These are phyloP conservation scores for Eidolon helvum DNA, from an alignment of 2,113 vertebrate species.

Conservation along the genomic window DNA sequence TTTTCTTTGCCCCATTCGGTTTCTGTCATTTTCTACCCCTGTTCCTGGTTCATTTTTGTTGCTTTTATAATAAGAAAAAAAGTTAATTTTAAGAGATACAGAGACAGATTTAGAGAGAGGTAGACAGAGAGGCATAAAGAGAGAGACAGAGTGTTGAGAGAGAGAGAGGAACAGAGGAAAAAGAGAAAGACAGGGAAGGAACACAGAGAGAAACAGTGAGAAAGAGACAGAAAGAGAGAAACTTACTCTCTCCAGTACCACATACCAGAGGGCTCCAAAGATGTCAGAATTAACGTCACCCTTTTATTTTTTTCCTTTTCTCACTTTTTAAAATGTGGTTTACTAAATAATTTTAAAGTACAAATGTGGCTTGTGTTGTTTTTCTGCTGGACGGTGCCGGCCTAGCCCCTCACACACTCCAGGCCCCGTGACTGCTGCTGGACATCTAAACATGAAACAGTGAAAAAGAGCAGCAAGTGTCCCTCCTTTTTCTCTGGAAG, in stretches of 20 bases:
- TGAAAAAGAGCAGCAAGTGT: background rate
- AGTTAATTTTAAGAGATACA: background rate
- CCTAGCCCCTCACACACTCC: fast-evolving
- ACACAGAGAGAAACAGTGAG: background rate
- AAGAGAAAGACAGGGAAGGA: background rate
- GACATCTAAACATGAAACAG: fast-evolving
- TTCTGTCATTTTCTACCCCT: background rate
- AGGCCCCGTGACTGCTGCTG: background rate
- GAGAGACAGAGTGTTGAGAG: background rate
- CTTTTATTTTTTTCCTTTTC: background rate
- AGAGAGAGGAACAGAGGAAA: background rate
- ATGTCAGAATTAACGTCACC: background rate
- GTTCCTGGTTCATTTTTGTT: background rate
- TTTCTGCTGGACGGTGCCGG: fast-evolving
- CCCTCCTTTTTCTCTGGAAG: background rate
- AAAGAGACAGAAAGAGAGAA: background rate
- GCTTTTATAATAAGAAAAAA: background rate
- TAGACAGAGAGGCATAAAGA: background rate
- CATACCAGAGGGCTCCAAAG: background rate
- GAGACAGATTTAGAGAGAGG: background rate
- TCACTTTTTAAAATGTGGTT: background rate
- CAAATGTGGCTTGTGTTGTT: fast-evolving
- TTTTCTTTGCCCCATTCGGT: background rate
- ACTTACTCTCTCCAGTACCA: background rate
- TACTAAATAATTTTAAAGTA: background rate